These are phyloP conservation scores for Cygnus atratus DNA, from an alignment of 2,113 vertebrate species.

Conservation along the genomic window DNA sequence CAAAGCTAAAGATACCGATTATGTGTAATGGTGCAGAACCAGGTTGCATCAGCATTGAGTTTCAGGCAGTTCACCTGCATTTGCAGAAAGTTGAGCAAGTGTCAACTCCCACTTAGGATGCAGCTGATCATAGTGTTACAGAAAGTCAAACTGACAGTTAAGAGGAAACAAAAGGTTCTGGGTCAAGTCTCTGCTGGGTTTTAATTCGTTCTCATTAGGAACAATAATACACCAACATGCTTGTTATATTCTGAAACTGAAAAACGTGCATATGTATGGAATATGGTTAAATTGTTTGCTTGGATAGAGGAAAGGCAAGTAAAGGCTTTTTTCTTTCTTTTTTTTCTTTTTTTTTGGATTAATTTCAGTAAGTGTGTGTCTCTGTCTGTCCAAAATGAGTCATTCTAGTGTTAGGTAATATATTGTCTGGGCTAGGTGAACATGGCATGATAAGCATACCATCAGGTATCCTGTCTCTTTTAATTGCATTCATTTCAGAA, in stretches of 20 bases:
- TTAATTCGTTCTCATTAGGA: conserved; percentile 72
- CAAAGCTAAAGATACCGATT: conserved; percentile 57
- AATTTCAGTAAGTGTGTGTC: background rate
- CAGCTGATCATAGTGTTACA: conserved; percentile 64
- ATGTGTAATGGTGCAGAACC: conserved; percentile 67
- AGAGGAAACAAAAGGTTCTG: conserved; percentile 64
- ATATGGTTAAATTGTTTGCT: conserved; percentile 13
- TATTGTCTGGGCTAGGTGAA: conserved; percentile 34
- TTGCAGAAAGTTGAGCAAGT: conserved; percentile 59
- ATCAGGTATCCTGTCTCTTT: conserved; percentile 51
- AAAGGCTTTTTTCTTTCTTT: background rate
- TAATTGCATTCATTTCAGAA: conserved; percentile 67
- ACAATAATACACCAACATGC: conserved; percentile 25
- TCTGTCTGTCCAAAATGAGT: background rate
- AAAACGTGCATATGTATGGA: conserved; percentile 34
- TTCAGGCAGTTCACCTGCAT: conserved; percentile 57
- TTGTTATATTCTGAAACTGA: background rate
- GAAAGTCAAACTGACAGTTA: conserved; percentile 68
- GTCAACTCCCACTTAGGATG: conserved; percentile 69
- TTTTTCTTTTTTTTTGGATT: background rate
- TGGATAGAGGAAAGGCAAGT: background rate
- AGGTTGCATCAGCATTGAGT: conserved; percentile 51
- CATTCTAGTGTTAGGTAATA: background rate
- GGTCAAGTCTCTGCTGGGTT: conserved; percentile 63
- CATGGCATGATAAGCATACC: conserved; percentile 30